Percentiles rank a stretch among this genome's conserved stretches.
phyloP scores from a whole-genome alignment of 2,888 invertebrate species.

The Synergus laeviventris region DNA sequence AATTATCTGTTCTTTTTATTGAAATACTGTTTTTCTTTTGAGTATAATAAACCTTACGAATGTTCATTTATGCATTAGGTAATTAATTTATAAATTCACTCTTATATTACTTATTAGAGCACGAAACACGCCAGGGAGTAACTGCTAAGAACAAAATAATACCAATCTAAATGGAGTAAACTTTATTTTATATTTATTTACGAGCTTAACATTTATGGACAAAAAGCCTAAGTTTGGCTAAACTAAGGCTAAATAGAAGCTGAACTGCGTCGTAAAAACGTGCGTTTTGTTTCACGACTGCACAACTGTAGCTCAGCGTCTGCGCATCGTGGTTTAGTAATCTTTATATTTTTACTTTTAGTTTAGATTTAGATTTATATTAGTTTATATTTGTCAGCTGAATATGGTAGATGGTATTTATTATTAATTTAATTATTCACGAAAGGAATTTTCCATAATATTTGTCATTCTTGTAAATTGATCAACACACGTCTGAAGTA shows the following conservation, averaged over 20 bases:
- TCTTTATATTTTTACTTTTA: not conserved
- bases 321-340: not conserved
- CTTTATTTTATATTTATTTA: not conserved
- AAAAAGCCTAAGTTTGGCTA: not conserved
- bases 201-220: not conserved
- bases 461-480: not conserved
- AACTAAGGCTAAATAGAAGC: not conserved
- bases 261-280: not conserved
- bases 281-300: slow-evolving; percentile 2
- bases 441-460: not conserved
- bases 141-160: not conserved
- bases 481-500: not conserved
- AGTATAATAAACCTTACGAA: not conserved
- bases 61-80: not conserved
- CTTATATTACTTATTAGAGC: not conserved
- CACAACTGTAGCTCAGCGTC: not conserved
- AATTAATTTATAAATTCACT: not conserved
- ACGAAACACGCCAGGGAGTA: not conserved
- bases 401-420: not conserved
- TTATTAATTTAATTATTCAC: not conserved
- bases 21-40: not conserved
- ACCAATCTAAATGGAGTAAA: not conserved
- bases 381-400: not conserved
- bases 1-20: not conserved
- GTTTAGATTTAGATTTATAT: too few species aligned